Evolutionary conservation across 2,797 vertebrate genomes (phyloP), one percentile per base, ranked within the genome.

Genomic region (Hyperoplus immaculatus): DNA sequence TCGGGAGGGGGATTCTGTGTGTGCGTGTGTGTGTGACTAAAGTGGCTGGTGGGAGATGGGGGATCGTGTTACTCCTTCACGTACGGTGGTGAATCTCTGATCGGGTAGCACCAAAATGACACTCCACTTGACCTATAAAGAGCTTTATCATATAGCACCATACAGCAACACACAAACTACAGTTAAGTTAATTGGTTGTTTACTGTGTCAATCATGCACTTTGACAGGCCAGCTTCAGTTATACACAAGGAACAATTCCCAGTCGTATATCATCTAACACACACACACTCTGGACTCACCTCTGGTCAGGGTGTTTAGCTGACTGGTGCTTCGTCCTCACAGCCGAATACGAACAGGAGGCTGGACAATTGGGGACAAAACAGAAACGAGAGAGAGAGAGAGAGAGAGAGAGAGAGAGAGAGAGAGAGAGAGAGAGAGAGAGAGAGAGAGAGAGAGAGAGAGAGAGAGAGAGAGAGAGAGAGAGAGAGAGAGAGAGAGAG

Each of bases 71-170:
- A 29, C 72, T 85, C 75, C 50, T 21, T 75, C 39, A 39, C 54
- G 54, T 73, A 56, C 65, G 78, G 87, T 69, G 78, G 87, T 69
- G 78, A 87, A 75, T 85, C 81, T 69, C 77, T 77, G 46, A 74
- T 88, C 82, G 69, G 43, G 64, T 81, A 5, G 80, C 77, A 74
- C 1, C 29, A 16, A 59, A 56, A 69, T 36, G 66, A 84, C 56
- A 55, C 59, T 29, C 54, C 29, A 61, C 70, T 75, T 81, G 72
- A 66, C 72, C 74, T 71, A 71, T 53, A 66, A 73, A 43, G 13
- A 29, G 38, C 54, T 65, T 46, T 39, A 66, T 64, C 5, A n/a
- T 61, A 53, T 21, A 68, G 57, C 39, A 4, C 10, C 50, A 29
- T 58, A n/a, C 18, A 29, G 16, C 69, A 7, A 5, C 49, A 18